Evolutionary conservation across 2,113 vertebrate genomes (phyloP).

Genomic region (Enhydra lutris): DNA sequence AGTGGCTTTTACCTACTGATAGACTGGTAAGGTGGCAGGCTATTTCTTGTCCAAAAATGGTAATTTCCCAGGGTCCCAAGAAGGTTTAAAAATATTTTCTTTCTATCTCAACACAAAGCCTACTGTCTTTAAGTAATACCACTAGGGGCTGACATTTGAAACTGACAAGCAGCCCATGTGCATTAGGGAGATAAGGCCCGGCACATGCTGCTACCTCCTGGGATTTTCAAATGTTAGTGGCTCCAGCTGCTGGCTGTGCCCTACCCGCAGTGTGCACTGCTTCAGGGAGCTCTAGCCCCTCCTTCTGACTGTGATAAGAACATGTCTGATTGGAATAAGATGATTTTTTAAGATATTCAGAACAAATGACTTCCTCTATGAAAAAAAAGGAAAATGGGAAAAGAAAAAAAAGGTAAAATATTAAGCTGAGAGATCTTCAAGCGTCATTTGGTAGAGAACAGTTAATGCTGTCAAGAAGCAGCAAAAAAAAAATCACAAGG

Average conservation of each 20-base stretch:
- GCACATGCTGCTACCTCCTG: background rate
- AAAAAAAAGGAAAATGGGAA: background rate
- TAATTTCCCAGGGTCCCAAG: background rate
- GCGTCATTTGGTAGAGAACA: background rate
- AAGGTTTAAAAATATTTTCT: conserved; percentile 18
- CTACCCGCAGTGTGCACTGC: background rate
- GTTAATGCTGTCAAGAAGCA: background rate
- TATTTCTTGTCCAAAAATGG: background rate
- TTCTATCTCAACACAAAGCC: background rate
- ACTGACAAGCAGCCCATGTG: background rate
- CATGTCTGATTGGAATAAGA: background rate
- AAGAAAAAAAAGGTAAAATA: background rate
- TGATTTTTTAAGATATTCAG: background rate
- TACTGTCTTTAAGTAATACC: background rate
- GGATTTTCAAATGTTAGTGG: background rate
- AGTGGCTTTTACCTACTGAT: background rate
- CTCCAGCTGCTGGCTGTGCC: background rate
- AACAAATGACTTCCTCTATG: background rate
- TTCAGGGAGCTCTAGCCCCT: background rate
- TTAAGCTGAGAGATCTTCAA: background rate
- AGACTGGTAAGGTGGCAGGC: background rate
- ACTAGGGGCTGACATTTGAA: background rate
- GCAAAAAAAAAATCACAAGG: background rate
- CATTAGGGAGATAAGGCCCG: background rate
- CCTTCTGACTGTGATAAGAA: background rate